Percentiles rank a stretch among this genome's conserved stretches.
Evolutionary conservation across 35 echinoderm and acorn worm genomes (phyloP).

Genomic region (Apostichopus californicus): DNA sequence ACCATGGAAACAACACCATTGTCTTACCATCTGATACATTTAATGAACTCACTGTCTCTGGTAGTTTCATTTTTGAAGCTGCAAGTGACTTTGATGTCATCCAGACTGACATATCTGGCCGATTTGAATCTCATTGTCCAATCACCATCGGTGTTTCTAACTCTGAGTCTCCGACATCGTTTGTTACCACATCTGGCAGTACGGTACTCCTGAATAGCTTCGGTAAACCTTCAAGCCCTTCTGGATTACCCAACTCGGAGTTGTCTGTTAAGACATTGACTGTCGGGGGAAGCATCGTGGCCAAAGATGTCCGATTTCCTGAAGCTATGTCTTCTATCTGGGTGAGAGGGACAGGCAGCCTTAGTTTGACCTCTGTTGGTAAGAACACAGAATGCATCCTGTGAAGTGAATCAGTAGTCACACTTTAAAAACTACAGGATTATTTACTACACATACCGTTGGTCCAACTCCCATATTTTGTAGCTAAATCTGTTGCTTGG

Average conservation of each 20-base stretch:
- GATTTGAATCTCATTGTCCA: neutral
- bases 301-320: neutral
- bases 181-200: neutral
- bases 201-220: slow-evolving; percentile 5
- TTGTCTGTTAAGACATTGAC: neutral
- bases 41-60: too few species aligned
- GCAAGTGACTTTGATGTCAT: slow-evolving; percentile 14
- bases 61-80: slow-evolving; percentile 5
- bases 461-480: too few species aligned
- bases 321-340: neutral
- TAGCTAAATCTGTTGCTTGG: too few species aligned
- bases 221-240: neutral
- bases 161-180: neutral
- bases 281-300: neutral
- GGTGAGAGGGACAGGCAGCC: neutral
- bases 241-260: neutral
- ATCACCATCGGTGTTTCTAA: neutral
- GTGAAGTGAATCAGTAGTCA: too few species aligned
- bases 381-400: neutral
- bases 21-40: too few species aligned
- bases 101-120: neutral
- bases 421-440: too few species aligned
- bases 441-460: too few species aligned
- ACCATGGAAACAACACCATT: neutral
- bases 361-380: slow-evolving; percentile 6